phyloP scores from a whole-genome alignment of 1,140 invertebrate genomes.

The Adoxophyes honmai region DNA sequence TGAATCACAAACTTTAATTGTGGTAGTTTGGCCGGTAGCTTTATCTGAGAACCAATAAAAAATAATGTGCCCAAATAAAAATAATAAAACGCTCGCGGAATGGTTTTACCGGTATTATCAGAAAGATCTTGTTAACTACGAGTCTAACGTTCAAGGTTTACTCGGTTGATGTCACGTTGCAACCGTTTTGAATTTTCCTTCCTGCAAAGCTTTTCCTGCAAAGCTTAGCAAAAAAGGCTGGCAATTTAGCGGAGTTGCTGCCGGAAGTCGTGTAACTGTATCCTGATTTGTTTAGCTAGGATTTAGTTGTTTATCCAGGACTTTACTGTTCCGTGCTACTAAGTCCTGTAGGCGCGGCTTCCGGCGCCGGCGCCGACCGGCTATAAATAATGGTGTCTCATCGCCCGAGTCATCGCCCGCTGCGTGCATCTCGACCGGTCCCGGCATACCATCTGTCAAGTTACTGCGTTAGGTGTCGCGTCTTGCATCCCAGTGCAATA shows the following conservation, averaged over 20 bases:
- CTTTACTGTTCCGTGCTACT: conserved; percentile 46
- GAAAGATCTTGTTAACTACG: neutral
- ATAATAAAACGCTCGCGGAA: too few relatives aligned
- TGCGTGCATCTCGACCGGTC: conserved; percentile 51
- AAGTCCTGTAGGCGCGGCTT: conserved; percentile 54
- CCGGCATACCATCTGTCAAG: conserved; percentile 35
- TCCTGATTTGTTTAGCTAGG: neutral
- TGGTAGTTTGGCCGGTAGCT: too few relatives aligned
- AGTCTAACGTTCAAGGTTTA: neutral
- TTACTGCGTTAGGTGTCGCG: conserved; percentile 20
- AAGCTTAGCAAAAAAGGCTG: neutral
- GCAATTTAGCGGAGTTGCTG: neutral
- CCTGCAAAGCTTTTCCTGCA: neutral
- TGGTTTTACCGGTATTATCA: too few relatives aligned
- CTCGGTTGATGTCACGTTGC: conserved; percentile 1
- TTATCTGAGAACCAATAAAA: too few relatives aligned
- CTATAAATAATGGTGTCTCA: conserved; percentile 75
- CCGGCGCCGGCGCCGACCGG: conserved; percentile 63
- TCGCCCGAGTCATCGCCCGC: conserved; percentile 65
- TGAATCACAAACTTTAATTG: too few relatives aligned
- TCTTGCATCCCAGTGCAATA: neutral
- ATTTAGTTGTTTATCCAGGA: neutral
- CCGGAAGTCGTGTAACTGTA: neutral
- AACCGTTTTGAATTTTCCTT: conserved; percentile 1
- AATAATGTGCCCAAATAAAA: too few relatives aligned